phyloP scores from a whole-genome alignment of 2,888 invertebrate genomes.

The Pseudococcus longispinus region DNA sequence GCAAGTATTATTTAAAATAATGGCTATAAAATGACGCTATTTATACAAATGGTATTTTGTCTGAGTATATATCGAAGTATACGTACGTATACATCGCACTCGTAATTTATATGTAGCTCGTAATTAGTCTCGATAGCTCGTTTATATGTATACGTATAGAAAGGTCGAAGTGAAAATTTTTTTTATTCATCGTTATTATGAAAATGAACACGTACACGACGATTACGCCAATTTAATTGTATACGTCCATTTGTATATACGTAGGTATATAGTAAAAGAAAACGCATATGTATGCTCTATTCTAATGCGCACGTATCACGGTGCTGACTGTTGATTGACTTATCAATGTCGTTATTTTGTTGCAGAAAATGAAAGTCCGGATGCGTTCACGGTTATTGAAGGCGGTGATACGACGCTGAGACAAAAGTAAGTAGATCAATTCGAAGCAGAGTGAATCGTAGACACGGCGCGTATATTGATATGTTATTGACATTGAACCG shows the following conservation, averaged over 20 bases:
- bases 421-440: conserved; percentile 56
- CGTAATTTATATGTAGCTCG: background rate
- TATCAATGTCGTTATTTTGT: conserved; percentile 3
- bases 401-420: conserved; percentile 52
- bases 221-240: background rate
- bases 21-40: background rate
- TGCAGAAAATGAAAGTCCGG: conserved; percentile 57
- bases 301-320: background rate
- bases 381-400: conserved; percentile 49
- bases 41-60: background rate
- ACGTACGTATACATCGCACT: background rate
- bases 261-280: background rate
- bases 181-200: background rate
- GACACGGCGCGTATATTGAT: background rate
- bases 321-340: background rate
- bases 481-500: conserved; percentile 4
- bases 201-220: conserved; percentile 6
- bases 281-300: background rate
- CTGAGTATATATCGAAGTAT: background rate
- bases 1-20: background rate
- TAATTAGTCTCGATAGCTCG: background rate
- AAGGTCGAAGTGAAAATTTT: background rate
- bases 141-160: background rate
- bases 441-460: background rate
- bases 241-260: background rate